phyloP scores from a whole-genome alignment of 2,113 vertebrate species.

The Mastomys coucha region DNA sequence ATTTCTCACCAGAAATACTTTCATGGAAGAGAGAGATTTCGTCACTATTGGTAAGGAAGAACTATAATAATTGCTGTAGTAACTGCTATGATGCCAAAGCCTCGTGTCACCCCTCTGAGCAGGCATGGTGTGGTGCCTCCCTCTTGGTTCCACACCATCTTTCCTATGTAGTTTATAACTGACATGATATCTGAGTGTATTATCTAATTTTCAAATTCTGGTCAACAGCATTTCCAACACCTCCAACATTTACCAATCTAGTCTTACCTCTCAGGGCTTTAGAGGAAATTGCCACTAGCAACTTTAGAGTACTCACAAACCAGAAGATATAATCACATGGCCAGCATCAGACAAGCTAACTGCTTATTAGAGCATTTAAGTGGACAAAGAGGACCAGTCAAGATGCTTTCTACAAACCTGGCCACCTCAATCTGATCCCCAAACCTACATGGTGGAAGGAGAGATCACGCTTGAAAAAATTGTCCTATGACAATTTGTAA shows the following conservation, averaged over 20 bases:
- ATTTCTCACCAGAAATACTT: constrained; percentile 36
- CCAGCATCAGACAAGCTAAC: background rate
- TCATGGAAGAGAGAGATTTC: constrained; percentile 7
- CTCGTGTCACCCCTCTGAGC: background rate
- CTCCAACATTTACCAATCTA: background rate
- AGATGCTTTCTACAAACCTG: background rate
- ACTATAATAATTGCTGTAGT: background rate
- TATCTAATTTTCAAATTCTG: background rate
- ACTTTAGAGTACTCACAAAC: constrained; percentile 41
- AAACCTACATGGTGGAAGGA: background rate
- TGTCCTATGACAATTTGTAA: background rate
- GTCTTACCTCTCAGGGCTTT: constrained; percentile 21
- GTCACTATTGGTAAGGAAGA: constrained; percentile 37
- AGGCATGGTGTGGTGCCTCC: background rate
- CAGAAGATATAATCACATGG: background rate
- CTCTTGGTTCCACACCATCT: background rate
- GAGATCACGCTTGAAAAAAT: background rate
- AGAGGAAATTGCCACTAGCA: background rate
- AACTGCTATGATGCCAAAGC: constrained; percentile 17
- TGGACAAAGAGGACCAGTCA: background rate
- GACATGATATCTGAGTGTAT: background rate
- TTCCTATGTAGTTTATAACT: background rate
- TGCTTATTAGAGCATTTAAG: background rate
- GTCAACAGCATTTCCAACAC: background rate
- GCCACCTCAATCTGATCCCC: background rate